Evolutionary conservation across 2,797 vertebrate species (phyloP).

Genomic region (Cuculus canorus): DNA sequence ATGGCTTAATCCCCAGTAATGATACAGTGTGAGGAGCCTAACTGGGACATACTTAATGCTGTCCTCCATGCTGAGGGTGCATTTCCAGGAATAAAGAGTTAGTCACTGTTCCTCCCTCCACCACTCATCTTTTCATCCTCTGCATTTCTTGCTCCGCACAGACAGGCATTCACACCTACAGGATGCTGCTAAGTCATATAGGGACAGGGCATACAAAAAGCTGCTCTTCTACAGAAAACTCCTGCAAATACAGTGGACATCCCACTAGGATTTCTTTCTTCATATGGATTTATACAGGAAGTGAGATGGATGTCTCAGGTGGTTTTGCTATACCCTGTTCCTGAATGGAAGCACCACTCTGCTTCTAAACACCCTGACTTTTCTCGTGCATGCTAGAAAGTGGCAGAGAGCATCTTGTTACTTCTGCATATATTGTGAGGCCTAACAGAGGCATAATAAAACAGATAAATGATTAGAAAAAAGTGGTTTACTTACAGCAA

Average conservation of each 20-base stretch:
- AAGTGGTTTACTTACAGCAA: not conserved
- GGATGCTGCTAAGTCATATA: constrained; percentile 5
- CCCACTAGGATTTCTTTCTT: not conserved
- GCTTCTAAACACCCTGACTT: not conserved
- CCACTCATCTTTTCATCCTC: not conserved
- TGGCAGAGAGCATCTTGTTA: not conserved
- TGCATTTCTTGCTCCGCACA: not conserved
- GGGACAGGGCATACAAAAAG: not conserved
- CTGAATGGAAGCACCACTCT: not conserved
- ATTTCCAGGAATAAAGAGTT: constrained; percentile 24
- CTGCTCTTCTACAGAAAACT: not conserved
- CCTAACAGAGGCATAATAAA: not conserved
- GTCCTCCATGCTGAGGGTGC: not conserved
- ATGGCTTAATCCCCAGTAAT: not conserved
- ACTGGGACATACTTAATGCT: not conserved
- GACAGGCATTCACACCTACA: constrained; percentile 10
- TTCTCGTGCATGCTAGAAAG: not conserved
- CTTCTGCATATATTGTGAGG: not conserved
- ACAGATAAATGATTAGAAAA: not conserved
- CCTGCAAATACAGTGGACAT: not conserved
- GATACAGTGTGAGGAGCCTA: not conserved
- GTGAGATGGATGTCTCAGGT: not conserved
- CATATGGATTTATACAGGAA: not conserved
- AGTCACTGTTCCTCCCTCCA: constrained; percentile 10
- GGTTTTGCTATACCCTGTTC: not conserved